phyloP scores from a whole-genome alignment of 2,888 invertebrate species.

The Synanthedon vespiformis region DNA sequence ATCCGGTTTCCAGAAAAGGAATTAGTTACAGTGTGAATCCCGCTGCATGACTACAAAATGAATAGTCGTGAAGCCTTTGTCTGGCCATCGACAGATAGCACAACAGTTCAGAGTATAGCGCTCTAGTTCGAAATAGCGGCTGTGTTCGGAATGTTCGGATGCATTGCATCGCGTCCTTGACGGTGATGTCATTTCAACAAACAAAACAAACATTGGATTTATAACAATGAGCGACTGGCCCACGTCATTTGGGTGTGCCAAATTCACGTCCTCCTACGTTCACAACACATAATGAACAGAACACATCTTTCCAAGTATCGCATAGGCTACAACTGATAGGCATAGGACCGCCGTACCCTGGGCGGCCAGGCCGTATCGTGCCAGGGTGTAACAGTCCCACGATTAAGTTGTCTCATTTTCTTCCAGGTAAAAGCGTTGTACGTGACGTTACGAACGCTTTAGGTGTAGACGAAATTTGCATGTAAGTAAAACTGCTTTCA shows the following conservation, averaged over 20 bases:
- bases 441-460: too few relatives aligned
- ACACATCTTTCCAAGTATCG: not conserved
- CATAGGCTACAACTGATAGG: not conserved
- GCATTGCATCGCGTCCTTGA: slow-evolving; percentile 32
- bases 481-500: too few relatives aligned
- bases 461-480: too few relatives aligned
- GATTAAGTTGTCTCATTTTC: too few relatives aligned
- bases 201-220: slow-evolving; percentile 28
- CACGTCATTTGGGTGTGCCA: slow-evolving; percentile 44
- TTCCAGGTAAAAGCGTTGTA: too few relatives aligned
- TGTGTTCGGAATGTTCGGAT: slow-evolving; percentile 18
- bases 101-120: too few relatives aligned
- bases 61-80: slow-evolving; percentile 4
- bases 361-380: too few relatives aligned
- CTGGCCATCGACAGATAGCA: too few relatives aligned
- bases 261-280: slow-evolving; percentile 27
- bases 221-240: slow-evolving; percentile 37
- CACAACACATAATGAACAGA: not conserved
- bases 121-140: too few relatives aligned
- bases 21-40: slow-evolving; percentile 15
- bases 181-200: slow-evolving; percentile 31
- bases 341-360: too few relatives aligned
- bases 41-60: slow-evolving; percentile 12
- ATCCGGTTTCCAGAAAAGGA: slow-evolving; percentile 12
- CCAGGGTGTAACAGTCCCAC: too few relatives aligned